Conservation (phyloP, 2,888 invertebrate genomes). For the Corythucha ciliata region DNA sequence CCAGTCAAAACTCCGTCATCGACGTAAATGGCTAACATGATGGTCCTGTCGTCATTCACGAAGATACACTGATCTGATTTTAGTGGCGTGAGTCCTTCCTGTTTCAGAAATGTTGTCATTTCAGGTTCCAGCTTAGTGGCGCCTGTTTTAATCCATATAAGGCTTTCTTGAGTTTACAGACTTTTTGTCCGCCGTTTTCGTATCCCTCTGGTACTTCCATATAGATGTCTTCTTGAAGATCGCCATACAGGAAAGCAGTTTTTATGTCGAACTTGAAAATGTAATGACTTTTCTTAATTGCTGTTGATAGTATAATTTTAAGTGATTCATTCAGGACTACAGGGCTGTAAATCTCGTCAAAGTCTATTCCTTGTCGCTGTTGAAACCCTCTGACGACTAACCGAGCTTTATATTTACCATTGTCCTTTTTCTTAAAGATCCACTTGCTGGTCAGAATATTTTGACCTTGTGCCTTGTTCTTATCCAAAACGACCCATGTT, state of each 20-base stretch:
- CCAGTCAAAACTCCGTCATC: constrained; percentile 32
- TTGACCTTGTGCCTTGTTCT: constrained; percentile 12
- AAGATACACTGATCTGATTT: constrained; percentile 28
- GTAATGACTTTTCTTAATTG: no score
- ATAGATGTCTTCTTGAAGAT: constrained; percentile 27
- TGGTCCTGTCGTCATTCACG: constrained; percentile 12
- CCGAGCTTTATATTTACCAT: constrained; percentile 32
- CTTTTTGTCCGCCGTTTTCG: constrained; percentile 9
- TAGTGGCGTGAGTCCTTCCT: constrained; percentile 18
- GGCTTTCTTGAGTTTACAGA: constrained; percentile 27
- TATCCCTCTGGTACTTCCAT: constrained; percentile 29
- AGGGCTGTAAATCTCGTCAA: constrained; percentile 34
- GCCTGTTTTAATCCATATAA: constrained; percentile 19
- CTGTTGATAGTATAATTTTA: constrained; percentile 31
- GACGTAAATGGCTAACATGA: constrained; percentile 31
- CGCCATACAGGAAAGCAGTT: constrained; percentile 32
- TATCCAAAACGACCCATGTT: constrained; percentile 33
- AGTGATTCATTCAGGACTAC: constrained; percentile 34
- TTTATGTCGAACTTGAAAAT: constrained; percentile 26
- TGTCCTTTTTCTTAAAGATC: constrained; percentile 33
- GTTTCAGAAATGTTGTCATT: constrained; percentile 18
- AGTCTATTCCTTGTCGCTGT: constrained; percentile 34
- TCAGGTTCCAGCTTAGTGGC: constrained; percentile 24
- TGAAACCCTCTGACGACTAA: constrained; percentile 35
- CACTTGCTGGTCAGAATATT: constrained; percentile 34